Evolutionary conservation across 2,888 invertebrate genomes (phyloP), one percentile per base, ranked within the genome.

Genomic region (Tiliacea citrago): DNA sequence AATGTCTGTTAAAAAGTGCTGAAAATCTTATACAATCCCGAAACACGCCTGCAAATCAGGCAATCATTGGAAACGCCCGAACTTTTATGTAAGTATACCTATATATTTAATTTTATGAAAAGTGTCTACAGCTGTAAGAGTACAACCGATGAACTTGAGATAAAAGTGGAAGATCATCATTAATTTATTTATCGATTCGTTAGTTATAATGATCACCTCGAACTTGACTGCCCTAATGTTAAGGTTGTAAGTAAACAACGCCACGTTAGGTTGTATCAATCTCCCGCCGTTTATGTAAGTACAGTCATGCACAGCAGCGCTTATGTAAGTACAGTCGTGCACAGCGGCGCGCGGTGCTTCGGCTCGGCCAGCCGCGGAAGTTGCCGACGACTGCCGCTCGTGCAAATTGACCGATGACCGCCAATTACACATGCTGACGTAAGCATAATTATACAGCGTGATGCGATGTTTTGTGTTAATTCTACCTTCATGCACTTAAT

Each of bases 391-490:
- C 45, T 49, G 68, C 51, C 65, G 39, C 72, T 61, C 57, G 68
- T 71, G 83, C 71, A 63, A 77, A 71, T 66, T 83, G 68, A 62
- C 57, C 68, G 53, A 61, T 83, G 68, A 62, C 57, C 68, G 53
- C 66, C 68, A 69, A 68, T 79, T 67, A 60, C 49, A 79, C 16
- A 39, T 16, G 63, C 78, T 68, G 79, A 73, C 68, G 71, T 53
- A 24, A 57, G 42, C 47, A 29, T 24, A n/a, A n/a, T n/a, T n/a
- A 9, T 45, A 49, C 12, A 21, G 49, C 68, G 57, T 66, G 80
- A 77, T 62, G 57, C 24, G 1, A 65, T 47, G 53, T 55, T 68
- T 51, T 51, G n/a, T 55, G 21, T 49, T 63, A 35, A 49, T 42
- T 51, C 12, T 45, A 35, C 12, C 67, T 62, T 58, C 49, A 39